phyloP scores from a whole-genome alignment of 2,113 vertebrate species.

The Poecile atricapillus region DNA sequence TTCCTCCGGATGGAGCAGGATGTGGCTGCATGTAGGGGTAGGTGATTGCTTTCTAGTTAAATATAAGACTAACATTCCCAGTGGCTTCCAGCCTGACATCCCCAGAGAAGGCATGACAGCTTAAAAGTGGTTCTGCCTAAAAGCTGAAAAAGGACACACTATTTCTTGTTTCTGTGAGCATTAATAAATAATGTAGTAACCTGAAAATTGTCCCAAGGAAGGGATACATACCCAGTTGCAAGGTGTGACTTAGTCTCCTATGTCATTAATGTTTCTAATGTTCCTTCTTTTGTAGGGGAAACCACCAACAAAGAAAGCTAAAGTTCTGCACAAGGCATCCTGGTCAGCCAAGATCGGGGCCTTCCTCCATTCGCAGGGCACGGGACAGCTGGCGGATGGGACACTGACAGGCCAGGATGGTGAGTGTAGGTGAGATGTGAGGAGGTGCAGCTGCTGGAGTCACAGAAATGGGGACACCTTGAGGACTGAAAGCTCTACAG shows the following conservation, averaged over 20 bases:
- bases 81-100: not conserved
- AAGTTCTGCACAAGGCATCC: constrained; percentile 83
- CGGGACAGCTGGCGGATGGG: constrained; percentile 73
- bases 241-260: not conserved
- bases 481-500: not conserved
- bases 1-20: not conserved
- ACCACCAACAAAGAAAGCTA: constrained; percentile 85
- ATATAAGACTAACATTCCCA: not conserved
- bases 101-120: not conserved
- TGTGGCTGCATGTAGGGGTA: not conserved
- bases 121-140: not conserved
- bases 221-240: not conserved
- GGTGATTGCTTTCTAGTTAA: not conserved
- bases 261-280: not conserved
- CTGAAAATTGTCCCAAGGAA: not conserved
- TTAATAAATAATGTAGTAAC: not conserved
- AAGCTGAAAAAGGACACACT: not conserved
- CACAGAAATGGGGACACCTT: not conserved
- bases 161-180: not conserved
- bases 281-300: constrained; percentile 75
- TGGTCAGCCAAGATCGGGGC: constrained; percentile 79
- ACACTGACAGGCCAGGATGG: constrained; percentile 75
- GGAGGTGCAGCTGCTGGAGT: not conserved
- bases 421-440: constrained; percentile 55
- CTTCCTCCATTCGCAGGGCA: constrained; percentile 75